Evolutionary conservation across 2,888 invertebrate genomes (phyloP).

Genomic region (Onthophagus sagittarius): DNA sequence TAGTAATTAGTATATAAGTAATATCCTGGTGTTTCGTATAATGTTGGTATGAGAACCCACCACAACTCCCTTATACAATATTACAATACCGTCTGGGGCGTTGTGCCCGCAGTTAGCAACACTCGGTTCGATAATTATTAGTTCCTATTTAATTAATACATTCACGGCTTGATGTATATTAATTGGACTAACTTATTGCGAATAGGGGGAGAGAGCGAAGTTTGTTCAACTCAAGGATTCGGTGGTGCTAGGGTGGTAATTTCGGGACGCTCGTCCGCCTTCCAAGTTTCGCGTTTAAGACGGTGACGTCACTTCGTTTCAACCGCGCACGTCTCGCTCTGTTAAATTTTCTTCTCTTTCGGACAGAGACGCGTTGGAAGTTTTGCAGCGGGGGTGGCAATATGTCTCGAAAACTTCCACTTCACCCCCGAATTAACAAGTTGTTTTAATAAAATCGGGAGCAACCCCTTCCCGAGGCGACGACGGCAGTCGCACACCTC

Average conservation of each 20-base stretch:
- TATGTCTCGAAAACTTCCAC: conserved; percentile 42
- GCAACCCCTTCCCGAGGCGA: conserved; percentile 44
- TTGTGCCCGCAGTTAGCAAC: conserved; percentile 34
- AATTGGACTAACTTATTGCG: conserved; percentile 49
- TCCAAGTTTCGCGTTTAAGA: conserved; percentile 15
- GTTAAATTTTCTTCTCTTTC: conserved; percentile 24
- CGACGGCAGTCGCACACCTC: conserved; percentile 36
- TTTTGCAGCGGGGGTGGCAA: conserved; percentile 30
- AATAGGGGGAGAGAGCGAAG: conserved; percentile 26
- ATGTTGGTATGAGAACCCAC: background rate
- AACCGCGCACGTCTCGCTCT: conserved; percentile 25
- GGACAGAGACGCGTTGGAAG: conserved; percentile 34
- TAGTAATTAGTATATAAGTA: background rate
- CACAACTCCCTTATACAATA: background rate
- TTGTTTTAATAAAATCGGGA: conserved; percentile 49
- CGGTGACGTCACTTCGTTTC: conserved; percentile 14
- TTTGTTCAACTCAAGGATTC: background rate
- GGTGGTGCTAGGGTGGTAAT: conserved; percentile 1
- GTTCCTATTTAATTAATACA: conserved; percentile 49
- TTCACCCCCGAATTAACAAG: conserved; percentile 48
- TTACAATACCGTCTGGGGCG: background rate
- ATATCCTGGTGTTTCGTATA: background rate
- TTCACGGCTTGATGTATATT: conserved; percentile 51
- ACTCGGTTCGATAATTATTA: conserved; percentile 50
- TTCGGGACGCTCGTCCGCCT: background rate